Evolutionary conservation across 2,113 vertebrate genomes (phyloP).

Genomic region (Gadus chalcogrammus): DNA sequence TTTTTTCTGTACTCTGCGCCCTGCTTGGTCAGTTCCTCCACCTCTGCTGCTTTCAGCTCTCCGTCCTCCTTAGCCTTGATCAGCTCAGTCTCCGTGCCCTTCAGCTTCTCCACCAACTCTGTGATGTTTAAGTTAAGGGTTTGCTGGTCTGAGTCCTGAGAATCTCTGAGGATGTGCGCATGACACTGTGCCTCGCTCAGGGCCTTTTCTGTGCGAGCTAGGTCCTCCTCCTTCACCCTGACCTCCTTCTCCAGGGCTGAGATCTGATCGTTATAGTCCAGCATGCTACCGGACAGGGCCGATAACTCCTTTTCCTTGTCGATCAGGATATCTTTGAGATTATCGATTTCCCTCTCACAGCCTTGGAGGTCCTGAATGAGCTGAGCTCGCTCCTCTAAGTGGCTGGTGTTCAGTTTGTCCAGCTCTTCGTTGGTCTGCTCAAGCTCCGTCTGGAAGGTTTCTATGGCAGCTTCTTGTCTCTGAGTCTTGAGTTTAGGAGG

Average conservation of each 20-base stretch:
- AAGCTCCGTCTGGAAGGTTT: slow-evolving; percentile 77
- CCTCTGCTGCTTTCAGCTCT: slow-evolving; percentile 69
- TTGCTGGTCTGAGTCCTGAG: slow-evolving; percentile 76
- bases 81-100: slow-evolving; percentile 66
- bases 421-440: slow-evolving; percentile 88
- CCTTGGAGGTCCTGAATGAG: slow-evolving; percentile 87
- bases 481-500: slow-evolving; percentile 56
- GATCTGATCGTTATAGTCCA: slow-evolving; percentile 80
- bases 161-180: slow-evolving; percentile 68
- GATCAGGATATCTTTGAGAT: slow-evolving; percentile 74
- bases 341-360: slow-evolving; percentile 85
- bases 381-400: slow-evolving; percentile 83
- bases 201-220: slow-evolving; percentile 69
- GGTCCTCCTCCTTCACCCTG: slow-evolving; percentile 77
- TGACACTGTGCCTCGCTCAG: slow-evolving; percentile 76
- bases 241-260: slow-evolving; percentile 72
- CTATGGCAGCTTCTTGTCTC: slow-evolving; percentile 77
- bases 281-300: slow-evolving; percentile 65
- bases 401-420: slow-evolving; percentile 80
- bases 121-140: slow-evolving; percentile 69
- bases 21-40: slow-evolving; percentile 71
- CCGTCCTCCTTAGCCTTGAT: slow-evolving; percentile 57
- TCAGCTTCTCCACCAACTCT: slow-evolving; percentile 69
- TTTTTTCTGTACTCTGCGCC: slow-evolving; percentile 63
- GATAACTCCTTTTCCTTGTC: slow-evolving; percentile 83